These are phyloP conservation scores for Paracanthobrama guichenoti DNA, from an alignment of 2,113 vertebrate species.

Conservation along the genomic window DNA sequence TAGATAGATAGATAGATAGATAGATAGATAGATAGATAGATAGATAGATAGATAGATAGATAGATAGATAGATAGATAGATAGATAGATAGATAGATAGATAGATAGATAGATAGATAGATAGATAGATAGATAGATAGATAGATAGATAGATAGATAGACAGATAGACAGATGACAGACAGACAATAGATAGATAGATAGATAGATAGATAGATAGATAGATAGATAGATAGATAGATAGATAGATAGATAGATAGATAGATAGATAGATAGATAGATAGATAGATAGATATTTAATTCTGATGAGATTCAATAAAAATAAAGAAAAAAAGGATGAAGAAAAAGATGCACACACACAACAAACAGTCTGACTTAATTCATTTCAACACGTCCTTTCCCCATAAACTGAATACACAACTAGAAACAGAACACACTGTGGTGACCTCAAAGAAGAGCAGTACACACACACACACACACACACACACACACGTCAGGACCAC, in stretches of 20 bases:
- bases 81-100: too few relatives aligned
- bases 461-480: slow-evolving; percentile 17
- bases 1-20: not conserved
- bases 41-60: not conserved
- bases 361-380: not conserved
- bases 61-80: not conserved
- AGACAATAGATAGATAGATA: too few relatives aligned
- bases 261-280: too few relatives aligned
- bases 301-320: not conserved
- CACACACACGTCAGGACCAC: slow-evolving; percentile 16
- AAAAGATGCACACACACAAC: not conserved
- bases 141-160: too few relatives aligned
- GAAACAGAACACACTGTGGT: not conserved
- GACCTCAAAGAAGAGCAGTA: slow-evolving; percentile 23
- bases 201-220: too few relatives aligned
- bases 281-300: too few relatives aligned
- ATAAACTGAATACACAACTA: not conserved
- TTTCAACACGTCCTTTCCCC: not conserved
- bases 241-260: too few relatives aligned
- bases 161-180: not conserved
- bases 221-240: too few relatives aligned
- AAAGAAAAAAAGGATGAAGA: too few relatives aligned
- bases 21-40: too few relatives aligned
- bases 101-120: too few relatives aligned
- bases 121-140: too few relatives aligned